Conservation (phyloP, 2,797 vertebrate species). For the Graptemys geographica region DNA sequence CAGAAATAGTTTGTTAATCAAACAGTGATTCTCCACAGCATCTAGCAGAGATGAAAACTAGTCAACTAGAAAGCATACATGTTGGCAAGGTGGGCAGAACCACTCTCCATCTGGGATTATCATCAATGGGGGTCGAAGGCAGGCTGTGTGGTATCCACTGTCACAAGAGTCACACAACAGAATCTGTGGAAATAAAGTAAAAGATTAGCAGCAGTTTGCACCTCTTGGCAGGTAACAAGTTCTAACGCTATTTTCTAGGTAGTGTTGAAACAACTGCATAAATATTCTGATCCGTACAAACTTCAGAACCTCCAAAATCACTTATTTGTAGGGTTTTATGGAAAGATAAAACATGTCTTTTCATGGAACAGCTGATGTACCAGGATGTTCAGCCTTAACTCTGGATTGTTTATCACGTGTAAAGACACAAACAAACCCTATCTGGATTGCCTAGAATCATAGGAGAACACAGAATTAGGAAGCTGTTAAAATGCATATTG, state of each 20-base stretch:
- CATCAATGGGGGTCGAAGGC: slow-evolving; percentile 96
- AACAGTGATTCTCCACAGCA: not conserved
- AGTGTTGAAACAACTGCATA: not conserved
- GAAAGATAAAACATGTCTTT: not conserved
- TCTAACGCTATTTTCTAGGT: not conserved
- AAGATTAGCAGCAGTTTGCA: not conserved
- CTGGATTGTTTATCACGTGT: not conserved
- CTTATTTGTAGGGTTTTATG: not conserved
- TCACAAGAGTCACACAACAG: slow-evolving; percentile 97
- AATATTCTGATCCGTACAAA: not conserved
- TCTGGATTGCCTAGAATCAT: fast-evolving
- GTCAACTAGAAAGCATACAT: slow-evolving; percentile 80
- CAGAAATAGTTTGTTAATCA: not conserved
- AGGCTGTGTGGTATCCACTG: slow-evolving; percentile 96
- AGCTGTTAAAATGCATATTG: not conserved
- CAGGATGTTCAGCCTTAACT: not conserved
- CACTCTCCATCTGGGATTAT: slow-evolving; percentile 98
- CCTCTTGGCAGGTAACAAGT: fast-evolving
- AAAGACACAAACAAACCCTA: not conserved
- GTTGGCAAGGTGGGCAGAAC: slow-evolving; percentile 98
- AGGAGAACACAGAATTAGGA: not conserved
- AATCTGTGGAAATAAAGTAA: slow-evolving; percentile 85
- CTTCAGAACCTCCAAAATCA: not conserved
- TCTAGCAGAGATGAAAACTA: not conserved
- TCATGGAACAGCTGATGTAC: not conserved